Conservation (phyloP, 2,797 vertebrate species). For the Aphelocoma californica region DNA sequence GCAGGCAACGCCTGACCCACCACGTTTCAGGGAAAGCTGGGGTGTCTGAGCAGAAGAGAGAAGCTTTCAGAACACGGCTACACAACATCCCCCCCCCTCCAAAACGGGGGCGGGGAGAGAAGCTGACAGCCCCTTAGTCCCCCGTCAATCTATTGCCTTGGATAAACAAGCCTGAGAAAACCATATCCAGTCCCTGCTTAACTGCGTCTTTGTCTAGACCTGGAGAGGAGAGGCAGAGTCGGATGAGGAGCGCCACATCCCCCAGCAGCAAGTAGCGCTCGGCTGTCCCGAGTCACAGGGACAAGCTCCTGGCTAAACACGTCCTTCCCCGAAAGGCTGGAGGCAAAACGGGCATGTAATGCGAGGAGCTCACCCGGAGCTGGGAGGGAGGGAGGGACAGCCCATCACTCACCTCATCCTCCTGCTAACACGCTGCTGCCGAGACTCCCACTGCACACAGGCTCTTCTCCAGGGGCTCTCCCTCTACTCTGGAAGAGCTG, state of each 20-base stretch:
- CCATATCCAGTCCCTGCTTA: neutral
- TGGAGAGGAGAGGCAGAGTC: neutral
- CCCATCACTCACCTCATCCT: constrained; percentile 44
- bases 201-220: neutral
- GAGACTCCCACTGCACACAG: constrained; percentile 29
- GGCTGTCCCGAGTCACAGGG: neutral
- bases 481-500: constrained; percentile 35
- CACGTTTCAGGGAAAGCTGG: neutral
- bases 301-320: constrained; percentile 15
- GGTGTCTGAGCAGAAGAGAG: neutral
- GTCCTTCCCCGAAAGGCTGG: neutral
- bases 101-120: neutral
- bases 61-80: neutral
- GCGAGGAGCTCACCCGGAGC: neutral
- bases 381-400: neutral
- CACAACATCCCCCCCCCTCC: neutral
- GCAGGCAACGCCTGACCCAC: neutral
- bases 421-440: constrained; percentile 41
- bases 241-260: neutral
- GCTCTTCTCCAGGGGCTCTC: constrained; percentile 19
- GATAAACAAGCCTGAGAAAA: constrained; percentile 23
- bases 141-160: neutral
- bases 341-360: neutral
- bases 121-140: neutral
- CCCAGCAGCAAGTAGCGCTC: neutral